These are phyloP conservation scores for Antennarius maculatus DNA, from an alignment of 2,797 vertebrate species.

Conservation along the genomic window DNA sequence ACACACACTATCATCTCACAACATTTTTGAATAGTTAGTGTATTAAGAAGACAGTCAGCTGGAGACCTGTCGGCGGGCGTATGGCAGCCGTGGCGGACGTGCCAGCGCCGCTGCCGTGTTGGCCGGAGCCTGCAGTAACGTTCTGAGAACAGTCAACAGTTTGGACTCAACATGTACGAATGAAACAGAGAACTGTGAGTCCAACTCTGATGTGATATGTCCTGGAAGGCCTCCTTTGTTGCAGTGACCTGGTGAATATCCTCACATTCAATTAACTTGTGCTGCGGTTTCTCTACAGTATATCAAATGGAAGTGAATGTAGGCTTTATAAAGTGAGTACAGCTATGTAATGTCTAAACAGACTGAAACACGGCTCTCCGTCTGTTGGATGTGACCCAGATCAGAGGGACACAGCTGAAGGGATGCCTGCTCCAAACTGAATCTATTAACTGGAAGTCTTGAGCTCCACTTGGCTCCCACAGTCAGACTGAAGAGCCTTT, in stretches of 20 bases:
- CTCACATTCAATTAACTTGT: slow-evolving; percentile 21
- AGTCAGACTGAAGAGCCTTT: slow-evolving; percentile 63
- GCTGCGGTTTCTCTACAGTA: slow-evolving; percentile 2
- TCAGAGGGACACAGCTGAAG: slow-evolving; percentile 31
- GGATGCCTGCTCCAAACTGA: slow-evolving; percentile 22
- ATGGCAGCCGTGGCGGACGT: not conserved
- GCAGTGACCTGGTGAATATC: slow-evolving; percentile 43
- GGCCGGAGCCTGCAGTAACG: slow-evolving; percentile 34
- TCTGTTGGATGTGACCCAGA: slow-evolving; percentile 28
- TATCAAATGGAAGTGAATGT: slow-evolving; percentile 32
- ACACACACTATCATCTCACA: slow-evolving; percentile 41
- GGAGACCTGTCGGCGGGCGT: slow-evolving; percentile 29
- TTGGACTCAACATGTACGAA: slow-evolving; percentile 34
- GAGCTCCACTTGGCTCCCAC: slow-evolving; percentile 53
- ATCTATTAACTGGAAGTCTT: slow-evolving; percentile 47
- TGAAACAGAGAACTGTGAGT: slow-evolving; percentile 29
- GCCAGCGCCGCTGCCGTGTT: slow-evolving; percentile 34
- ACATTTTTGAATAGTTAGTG: slow-evolving; percentile 47
- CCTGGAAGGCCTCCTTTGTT: slow-evolving; percentile 26
- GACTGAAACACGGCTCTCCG: not conserved
- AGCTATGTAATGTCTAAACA: slow-evolving; percentile 46
- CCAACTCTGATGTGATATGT: slow-evolving; percentile 36
- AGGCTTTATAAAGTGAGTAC: slow-evolving; percentile 41
- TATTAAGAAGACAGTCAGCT: slow-evolving; percentile 50
- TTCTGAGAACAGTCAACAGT: slow-evolving; percentile 42